Evolutionary conservation across 2,113 vertebrate species (phyloP).

Genomic region (Gymnobelideus leadbeateri): DNA sequence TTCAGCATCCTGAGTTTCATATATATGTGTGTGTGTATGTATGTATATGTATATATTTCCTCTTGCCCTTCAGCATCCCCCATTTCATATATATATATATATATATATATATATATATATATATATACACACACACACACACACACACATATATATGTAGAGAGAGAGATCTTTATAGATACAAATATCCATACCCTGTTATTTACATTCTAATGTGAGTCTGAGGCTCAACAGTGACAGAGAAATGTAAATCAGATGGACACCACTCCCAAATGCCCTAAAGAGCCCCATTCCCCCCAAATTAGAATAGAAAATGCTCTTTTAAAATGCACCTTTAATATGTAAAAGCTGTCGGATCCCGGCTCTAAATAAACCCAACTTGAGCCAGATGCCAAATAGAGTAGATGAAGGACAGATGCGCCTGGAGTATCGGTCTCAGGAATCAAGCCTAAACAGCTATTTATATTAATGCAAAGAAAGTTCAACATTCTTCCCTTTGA

Average conservation of each 20-base stretch:
- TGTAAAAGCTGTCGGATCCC: conserved; percentile 85
- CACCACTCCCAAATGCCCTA: conserved; percentile 84
- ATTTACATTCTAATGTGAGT: conserved; percentile 87
- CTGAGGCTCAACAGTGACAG: conserved; percentile 80
- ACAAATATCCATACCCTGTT: conserved; percentile 87
- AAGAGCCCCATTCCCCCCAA: conserved; percentile 86
- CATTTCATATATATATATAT: not conserved
- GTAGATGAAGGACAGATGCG: conserved; percentile 88
- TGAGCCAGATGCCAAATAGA: conserved; percentile 86
- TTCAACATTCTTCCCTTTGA: conserved; percentile 88
- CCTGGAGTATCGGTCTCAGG: conserved; percentile 85
- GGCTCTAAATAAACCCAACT: conserved; percentile 88
- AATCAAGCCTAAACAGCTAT: conserved; percentile 91
- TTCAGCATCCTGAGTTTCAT: no score
- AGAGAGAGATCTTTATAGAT: conserved; percentile 84
- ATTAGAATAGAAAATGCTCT: conserved; percentile 89
- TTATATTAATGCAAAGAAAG: conserved; percentile 93
- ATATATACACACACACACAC: no score
- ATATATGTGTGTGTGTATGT: no score
- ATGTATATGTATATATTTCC: not conserved
- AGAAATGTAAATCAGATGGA: conserved; percentile 88
- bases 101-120: not conserved
- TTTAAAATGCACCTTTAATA: conserved; percentile 90
- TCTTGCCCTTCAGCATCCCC: no score
- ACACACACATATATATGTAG: not conserved